Evolutionary conservation across 2,113 vertebrate species (phyloP).

Genomic region (Proteles cristata): DNA sequence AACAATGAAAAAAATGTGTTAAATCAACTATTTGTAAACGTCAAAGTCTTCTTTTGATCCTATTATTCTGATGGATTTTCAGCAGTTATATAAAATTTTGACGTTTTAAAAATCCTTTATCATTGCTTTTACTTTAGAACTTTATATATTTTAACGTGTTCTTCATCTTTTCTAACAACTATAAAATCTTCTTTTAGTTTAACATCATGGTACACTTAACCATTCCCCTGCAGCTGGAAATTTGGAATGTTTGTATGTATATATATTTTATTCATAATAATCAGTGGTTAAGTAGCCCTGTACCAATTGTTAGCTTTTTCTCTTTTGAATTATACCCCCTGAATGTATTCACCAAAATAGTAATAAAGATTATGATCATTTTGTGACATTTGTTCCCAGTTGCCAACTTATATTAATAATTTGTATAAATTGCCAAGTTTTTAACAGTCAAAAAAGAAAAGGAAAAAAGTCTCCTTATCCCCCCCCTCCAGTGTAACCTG

Average conservation of each 20-base stretch:
- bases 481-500: neutral
- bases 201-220: neutral
- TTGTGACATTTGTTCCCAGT: neutral
- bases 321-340: neutral
- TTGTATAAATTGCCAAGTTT: neutral
- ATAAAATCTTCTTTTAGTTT: conserved; percentile 10
- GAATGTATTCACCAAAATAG: neutral
- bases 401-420: neutral
- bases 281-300: neutral
- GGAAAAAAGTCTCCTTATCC: neutral
- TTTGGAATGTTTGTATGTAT: neutral
- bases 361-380: neutral
- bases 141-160: neutral
- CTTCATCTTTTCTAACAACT: neutral
- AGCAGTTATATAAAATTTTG: neutral
- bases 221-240: neutral
- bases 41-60: neutral
- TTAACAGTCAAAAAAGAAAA: neutral
- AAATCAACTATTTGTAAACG: neutral
- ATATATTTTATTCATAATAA: neutral
- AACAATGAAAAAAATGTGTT: neutral
- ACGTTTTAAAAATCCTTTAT: neutral
- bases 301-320: neutral
- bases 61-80: neutral
- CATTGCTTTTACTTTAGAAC: neutral